Conservation (phyloP, 2,888 invertebrate genomes). For the Andrena hattorfiana region DNA sequence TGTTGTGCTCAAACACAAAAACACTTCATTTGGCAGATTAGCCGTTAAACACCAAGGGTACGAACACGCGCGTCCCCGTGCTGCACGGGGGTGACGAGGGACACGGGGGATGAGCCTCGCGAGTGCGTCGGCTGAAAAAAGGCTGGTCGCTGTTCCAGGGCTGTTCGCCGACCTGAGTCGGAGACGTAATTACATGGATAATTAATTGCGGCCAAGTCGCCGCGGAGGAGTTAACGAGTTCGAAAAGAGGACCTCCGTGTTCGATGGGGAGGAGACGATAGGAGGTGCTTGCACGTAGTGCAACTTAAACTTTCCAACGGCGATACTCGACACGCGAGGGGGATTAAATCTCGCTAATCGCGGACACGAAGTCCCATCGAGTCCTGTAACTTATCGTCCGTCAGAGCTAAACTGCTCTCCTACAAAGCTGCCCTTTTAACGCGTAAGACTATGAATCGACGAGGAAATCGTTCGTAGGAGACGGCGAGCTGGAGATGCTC, state of each 20-base stretch:
- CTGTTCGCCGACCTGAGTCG: conserved; percentile 41
- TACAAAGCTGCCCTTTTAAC: too few relatives aligned
- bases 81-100: background rate
- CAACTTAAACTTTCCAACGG: conserved; percentile 25
- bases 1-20: conserved; percentile 85
- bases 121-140: conserved; percentile 47
- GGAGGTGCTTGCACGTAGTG: conserved; percentile 36
- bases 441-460: background rate
- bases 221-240: conserved; percentile 23
- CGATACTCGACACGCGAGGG: conserved; percentile 43
- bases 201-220: conserved; percentile 56
- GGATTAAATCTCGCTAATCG: conserved; percentile 58
- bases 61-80: conserved; percentile 55
- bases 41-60: conserved; percentile 84
- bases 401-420: background rate
- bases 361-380: conserved; percentile 20
- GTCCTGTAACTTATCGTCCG: background rate
- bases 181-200: conserved; percentile 52
- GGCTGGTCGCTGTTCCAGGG: conserved; percentile 31
- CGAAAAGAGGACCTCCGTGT: conserved; percentile 28
- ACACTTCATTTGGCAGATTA: conserved; percentile 85
- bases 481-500: background rate
- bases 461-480: background rate
- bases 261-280: conserved; percentile 45
- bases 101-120: conserved; percentile 40